phyloP scores from a whole-genome alignment of 23 tunicate genomes.

The Styela clava region DNA sequence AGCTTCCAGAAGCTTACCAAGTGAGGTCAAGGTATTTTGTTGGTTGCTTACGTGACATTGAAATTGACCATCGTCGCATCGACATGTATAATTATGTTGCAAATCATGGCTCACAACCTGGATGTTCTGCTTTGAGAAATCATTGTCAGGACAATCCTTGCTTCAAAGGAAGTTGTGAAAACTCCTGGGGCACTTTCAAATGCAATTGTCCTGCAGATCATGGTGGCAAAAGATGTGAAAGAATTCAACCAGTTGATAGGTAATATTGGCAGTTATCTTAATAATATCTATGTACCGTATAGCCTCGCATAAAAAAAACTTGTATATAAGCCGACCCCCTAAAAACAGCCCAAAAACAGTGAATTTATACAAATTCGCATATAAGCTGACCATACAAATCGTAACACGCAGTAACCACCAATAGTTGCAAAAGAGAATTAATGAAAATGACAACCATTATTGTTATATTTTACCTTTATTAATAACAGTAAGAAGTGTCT shows the following conservation, averaged over 20 bases:
- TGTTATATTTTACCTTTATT: too few relatives aligned
- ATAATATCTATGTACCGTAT: too few relatives aligned
- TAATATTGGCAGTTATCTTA: too few relatives aligned
- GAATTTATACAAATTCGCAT: too few relatives aligned
- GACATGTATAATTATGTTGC: slow-evolving; percentile 56
- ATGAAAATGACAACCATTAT: too few relatives aligned
- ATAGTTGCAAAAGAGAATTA: too few relatives aligned
- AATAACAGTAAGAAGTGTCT: too few relatives aligned
- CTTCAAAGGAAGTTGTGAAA: slow-evolving; percentile 37
- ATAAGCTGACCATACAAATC: too few relatives aligned
- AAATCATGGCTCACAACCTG: slow-evolving; percentile 73
- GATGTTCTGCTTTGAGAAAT: slow-evolving; percentile 50
- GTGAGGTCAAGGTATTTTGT: slow-evolving; percentile 47
- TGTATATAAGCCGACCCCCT: too few relatives aligned
- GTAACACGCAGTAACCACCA: too few relatives aligned
- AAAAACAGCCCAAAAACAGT: too few relatives aligned
- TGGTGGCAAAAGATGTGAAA: slow-evolving; percentile 61
- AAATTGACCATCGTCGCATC: slow-evolving; percentile 38
- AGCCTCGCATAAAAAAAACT: too few relatives aligned
- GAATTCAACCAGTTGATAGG: neutral
- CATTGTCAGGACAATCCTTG: slow-evolving; percentile 49
- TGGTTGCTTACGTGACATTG: slow-evolving; percentile 71
- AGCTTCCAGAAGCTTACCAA: slow-evolving; percentile 77
- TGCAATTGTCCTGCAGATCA: slow-evolving; percentile 50
- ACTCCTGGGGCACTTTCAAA: slow-evolving; percentile 22